Evolutionary conservation across 2,888 invertebrate species (phyloP).

Genomic region (Matsumyia berberina): DNA sequence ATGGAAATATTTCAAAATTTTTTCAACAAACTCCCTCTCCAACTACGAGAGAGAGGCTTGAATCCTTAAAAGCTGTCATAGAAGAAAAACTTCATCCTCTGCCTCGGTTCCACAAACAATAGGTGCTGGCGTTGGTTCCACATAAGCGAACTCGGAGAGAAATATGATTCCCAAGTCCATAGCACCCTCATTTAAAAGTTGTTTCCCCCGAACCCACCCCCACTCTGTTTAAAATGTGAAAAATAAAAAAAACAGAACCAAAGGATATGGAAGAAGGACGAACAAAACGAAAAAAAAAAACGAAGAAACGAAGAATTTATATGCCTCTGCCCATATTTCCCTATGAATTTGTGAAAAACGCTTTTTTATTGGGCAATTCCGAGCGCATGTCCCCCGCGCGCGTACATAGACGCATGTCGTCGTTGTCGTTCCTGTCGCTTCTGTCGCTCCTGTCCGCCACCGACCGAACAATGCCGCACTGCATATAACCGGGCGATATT

Average conservation of each 20-base stretch:
- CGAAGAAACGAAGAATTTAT: constrained; percentile 78
- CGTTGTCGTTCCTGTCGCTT: constrained; percentile 36
- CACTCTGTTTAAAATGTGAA: constrained; percentile 72
- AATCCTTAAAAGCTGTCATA: constrained; percentile 64
- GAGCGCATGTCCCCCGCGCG: constrained; percentile 80
- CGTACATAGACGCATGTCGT: constrained; percentile 77
- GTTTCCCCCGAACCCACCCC: constrained; percentile 8
- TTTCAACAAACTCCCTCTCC: constrained; percentile 13
- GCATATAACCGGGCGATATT: constrained; percentile 73
- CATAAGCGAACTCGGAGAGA: constrained; percentile 55
- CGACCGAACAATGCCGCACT: constrained; percentile 73
- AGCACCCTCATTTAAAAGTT: constrained; percentile 55
- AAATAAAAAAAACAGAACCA: constrained; percentile 79
- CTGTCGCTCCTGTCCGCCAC: constrained; percentile 35
- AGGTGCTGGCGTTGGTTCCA: constrained; percentile 64
- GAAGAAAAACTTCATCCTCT: constrained; percentile 40
- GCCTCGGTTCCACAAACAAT: constrained; percentile 65
- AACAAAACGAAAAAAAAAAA: constrained; percentile 74
- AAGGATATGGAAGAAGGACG: constrained; percentile 72
- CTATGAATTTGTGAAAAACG: constrained; percentile 80
- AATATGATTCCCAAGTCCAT: constrained; percentile 65
- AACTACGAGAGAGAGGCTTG: background rate
- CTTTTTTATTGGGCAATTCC: constrained; percentile 80
- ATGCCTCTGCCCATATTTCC: constrained; percentile 79
- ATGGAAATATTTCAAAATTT: constrained; percentile 72